Evolutionary conservation across 2,888 invertebrate genomes (phyloP).

Genomic region (Lottia scabra): DNA sequence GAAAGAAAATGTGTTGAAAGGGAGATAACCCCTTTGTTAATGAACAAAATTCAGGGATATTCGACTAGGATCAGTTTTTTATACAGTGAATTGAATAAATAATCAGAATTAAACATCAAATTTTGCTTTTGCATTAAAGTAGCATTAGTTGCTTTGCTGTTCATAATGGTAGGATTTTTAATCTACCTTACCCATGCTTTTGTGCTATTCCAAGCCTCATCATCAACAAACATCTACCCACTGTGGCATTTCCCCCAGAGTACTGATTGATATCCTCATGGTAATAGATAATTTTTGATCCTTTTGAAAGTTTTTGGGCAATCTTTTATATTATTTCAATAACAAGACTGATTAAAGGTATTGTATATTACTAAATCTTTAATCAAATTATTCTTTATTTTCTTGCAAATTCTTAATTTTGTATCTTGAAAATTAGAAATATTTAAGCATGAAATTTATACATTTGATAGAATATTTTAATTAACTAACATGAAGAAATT

Average conservation of each 20-base stretch:
- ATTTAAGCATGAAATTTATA: too few species aligned
- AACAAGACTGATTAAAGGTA: not conserved
- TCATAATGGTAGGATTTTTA: too few species aligned
- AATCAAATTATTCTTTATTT: conserved; percentile 5
- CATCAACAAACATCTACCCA: not conserved
- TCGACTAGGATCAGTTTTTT: not conserved
- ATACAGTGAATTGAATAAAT: conserved; percentile 1
- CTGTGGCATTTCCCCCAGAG: conserved; percentile 7
- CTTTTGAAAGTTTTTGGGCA: not conserved
- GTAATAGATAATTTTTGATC: conserved; percentile 3
- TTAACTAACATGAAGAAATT: too few species aligned
- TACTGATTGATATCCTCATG: conserved; percentile 5
- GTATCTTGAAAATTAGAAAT: not conserved
- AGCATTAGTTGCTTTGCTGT: too few species aligned
- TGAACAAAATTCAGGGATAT: not conserved
- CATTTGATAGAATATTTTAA: too few species aligned
- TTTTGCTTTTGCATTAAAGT: too few species aligned
- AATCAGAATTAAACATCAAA: not conserved
- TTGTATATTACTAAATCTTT: conserved; percentile 8
- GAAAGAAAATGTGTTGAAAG: not conserved
- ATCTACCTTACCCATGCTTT: too few species aligned
- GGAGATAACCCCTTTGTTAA: not conserved
- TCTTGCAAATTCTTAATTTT: conserved; percentile 7
- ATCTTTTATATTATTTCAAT: conserved; percentile 10
- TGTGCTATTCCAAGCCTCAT: not conserved